Evolutionary conservation across 2,888 invertebrate genomes (phyloP).

Genomic region (Drosophila eohydei): DNA sequence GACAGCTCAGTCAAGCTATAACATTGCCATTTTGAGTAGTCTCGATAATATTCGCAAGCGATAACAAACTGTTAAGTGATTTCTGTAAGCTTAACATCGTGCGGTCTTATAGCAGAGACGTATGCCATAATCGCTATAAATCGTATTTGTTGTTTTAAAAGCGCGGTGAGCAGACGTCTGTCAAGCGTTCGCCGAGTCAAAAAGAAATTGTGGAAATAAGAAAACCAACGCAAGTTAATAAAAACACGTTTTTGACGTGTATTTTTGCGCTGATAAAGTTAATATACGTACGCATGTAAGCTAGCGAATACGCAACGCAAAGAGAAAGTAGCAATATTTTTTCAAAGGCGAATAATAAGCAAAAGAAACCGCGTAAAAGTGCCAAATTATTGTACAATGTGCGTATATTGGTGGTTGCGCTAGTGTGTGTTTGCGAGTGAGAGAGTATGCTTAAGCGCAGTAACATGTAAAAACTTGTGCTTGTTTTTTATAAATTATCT

Average conservation of each 20-base stretch:
- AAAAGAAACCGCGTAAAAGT: conserved; percentile 61
- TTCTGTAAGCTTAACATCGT: conserved; percentile 34
- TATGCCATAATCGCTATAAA: conserved; percentile 42
- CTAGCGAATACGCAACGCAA: conserved; percentile 58
- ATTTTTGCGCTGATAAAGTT: conserved; percentile 16
- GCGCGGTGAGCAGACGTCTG: conserved; percentile 61
- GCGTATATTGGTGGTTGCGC: not conserved
- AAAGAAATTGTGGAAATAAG: conserved; percentile 59
- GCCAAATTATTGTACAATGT: conserved; percentile 31
- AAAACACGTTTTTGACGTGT: conserved; percentile 34
- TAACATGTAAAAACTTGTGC: conserved; percentile 37
- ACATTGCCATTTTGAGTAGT: conserved; percentile 42
- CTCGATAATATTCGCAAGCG: conserved; percentile 28
- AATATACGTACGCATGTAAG: conserved; percentile 19
- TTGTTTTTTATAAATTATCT: conserved; percentile 20
- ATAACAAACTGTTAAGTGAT: conserved; percentile 33
- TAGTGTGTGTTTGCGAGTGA: conserved; percentile 7
- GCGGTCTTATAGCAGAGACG: conserved; percentile 43
- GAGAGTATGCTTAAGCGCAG: conserved; percentile 21
- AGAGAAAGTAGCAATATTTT: conserved; percentile 56
- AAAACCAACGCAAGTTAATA: conserved; percentile 29
- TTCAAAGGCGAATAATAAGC: conserved; percentile 36
- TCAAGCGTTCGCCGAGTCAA: conserved; percentile 43
- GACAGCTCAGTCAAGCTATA: conserved; percentile 25
- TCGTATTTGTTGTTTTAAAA: conserved; percentile 62